Evolutionary conservation across 64 coral and sea anemone genomes (phyloP).

Genomic region (Hydrozoanthus tunicans): DNA sequence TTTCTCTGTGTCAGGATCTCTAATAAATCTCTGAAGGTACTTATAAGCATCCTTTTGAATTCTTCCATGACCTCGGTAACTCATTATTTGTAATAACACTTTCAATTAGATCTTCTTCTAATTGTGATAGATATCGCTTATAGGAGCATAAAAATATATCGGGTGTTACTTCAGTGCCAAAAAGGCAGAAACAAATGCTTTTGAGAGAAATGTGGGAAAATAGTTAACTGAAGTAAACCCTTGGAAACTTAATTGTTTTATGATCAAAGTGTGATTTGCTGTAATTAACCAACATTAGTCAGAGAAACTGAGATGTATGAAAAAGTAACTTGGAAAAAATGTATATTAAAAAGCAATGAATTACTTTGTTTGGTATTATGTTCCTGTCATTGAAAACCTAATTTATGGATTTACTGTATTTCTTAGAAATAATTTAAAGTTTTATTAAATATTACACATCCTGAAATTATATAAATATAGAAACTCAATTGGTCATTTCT

Average conservation of each 20-base stretch:
- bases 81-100: constrained; percentile 28
- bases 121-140: constrained; percentile 53
- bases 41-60: constrained; percentile 61
- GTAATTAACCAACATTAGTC: no score
- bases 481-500: no score
- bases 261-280: no score
- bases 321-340: no score
- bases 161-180: constrained; percentile 54
- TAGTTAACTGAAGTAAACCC: constrained; percentile 60
- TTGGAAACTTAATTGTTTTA: constrained; percentile 21
- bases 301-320: no score
- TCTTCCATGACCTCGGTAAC: constrained; percentile 51
- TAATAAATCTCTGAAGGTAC: constrained; percentile 65
- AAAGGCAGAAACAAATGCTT: constrained; percentile 69
- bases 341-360: no score
- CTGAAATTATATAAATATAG: no score
- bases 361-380: no score
- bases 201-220: constrained; percentile 75
- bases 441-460: no score
- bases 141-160: constrained; percentile 55
- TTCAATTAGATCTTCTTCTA: constrained; percentile 67
- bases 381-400: no score
- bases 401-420: no score
- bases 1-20: constrained; percentile 66
- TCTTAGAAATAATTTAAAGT: no score